These are phyloP conservation scores for Ciona savignyi DNA, from an alignment of 23 tunicate species.

Conservation along the genomic window DNA sequence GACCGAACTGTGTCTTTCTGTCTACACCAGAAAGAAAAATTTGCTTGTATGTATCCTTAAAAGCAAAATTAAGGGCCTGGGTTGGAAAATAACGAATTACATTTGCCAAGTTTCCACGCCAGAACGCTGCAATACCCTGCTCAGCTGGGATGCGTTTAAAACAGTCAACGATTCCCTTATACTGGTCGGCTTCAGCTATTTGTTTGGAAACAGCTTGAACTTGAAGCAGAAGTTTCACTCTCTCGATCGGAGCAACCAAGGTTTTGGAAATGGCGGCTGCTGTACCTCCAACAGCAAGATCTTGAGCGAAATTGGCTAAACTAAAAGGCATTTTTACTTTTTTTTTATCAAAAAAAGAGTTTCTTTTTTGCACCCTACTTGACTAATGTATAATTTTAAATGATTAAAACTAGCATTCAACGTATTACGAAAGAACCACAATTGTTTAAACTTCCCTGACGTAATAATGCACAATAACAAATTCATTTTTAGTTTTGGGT, in stretches of 20 bases:
- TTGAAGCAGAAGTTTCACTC: slow-evolving; percentile 90
- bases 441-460: background rate
- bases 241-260: slow-evolving; percentile 77
- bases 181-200: slow-evolving; percentile 39
- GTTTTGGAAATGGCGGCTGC: slow-evolving; percentile 93
- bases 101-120: slow-evolving; percentile 92
- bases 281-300: slow-evolving; percentile 76
- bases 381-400: background rate
- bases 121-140: slow-evolving; percentile 69
- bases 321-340: slow-evolving; percentile 30
- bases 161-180: slow-evolving; percentile 82
- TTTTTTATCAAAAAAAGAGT: no score
- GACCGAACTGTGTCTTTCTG: slow-evolving; percentile 37
- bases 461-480: background rate
- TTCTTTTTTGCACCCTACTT: background rate
- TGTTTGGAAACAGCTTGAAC: slow-evolving; percentile 84
- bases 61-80: slow-evolving; percentile 90
- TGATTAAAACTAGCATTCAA: background rate
- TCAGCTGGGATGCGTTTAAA: slow-evolving; percentile 63
- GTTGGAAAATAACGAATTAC: slow-evolving; percentile 77
- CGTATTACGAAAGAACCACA: background rate
- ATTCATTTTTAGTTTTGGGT: no score
- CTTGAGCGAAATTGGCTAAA: slow-evolving; percentile 47
- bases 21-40: slow-evolving; percentile 15
- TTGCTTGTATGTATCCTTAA: slow-evolving; percentile 74